Percentiles rank a stretch among this genome's conserved stretches.
phyloP scores from a whole-genome alignment of 1,140 invertebrate species.

The fruit fly (Drosophila melanogaster) region Release_6_plus_ISO1_MT NT_037436.4:567501-568000 shows the following conservation, averaged over 20 bases:
- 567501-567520: slow-evolving; percentile 9
- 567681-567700: slow-evolving; percentile 62
- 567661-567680: slow-evolving; percentile 38
- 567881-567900: slow-evolving; percentile 20
- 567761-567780: slow-evolving; percentile 21
- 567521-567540: slow-evolving; percentile 33
- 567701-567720: slow-evolving; percentile 78
- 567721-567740: slow-evolving; percentile 29
- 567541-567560: slow-evolving; percentile 35
- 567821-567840: slow-evolving; percentile 14
- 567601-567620: slow-evolving; percentile 71
- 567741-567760: slow-evolving; percentile 6
- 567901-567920: slow-evolving; percentile 16
- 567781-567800: slow-evolving; percentile 68
- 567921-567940: neutral
- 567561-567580: neutral
- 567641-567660: slow-evolving; percentile 30
- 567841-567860: slow-evolving; percentile 28
- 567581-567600: slow-evolving; percentile 67
- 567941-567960: neutral
- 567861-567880: slow-evolving; percentile 52
- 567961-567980: too few species aligned
- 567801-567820: slow-evolving; percentile 66
- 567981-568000: too few species aligned
- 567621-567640: slow-evolving; percentile 25